Evolutionary conservation across 2,888 invertebrate genomes (phyloP).

Genomic region (Strigamia crassipes): DNA sequence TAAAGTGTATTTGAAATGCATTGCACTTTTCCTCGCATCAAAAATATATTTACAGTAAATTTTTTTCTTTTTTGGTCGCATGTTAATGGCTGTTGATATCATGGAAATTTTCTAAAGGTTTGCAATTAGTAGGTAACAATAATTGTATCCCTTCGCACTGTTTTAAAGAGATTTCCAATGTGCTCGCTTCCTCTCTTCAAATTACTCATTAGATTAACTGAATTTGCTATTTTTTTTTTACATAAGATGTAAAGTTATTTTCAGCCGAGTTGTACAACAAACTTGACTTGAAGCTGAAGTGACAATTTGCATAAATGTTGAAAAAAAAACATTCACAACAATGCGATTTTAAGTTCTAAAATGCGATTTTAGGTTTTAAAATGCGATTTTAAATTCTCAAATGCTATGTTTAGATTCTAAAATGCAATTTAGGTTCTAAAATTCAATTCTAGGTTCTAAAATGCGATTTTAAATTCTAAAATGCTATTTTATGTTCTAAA

Average conservation of each 20-base stretch:
- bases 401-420: too few relatives aligned
- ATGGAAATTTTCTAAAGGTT: background rate
- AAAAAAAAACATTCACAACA: too few relatives aligned
- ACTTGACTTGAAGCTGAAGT: background rate
- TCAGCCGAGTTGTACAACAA: background rate
- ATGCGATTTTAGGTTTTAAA: too few relatives aligned
- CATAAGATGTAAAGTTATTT: background rate
- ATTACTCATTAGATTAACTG: slow-evolving; percentile 23
- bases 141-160: background rate
- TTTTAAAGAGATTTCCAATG: slow-evolving; percentile 8
- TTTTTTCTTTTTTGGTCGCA: background rate
- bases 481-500: too few relatives aligned
- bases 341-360: too few relatives aligned
- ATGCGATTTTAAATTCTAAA: too few relatives aligned
- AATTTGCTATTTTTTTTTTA: slow-evolving; percentile 17
- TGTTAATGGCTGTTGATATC: background rate
- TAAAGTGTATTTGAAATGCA: slow-evolving; percentile 19
- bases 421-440: too few relatives aligned
- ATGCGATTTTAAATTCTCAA: too few relatives aligned
- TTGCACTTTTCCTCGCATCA: background rate
- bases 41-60: background rate
- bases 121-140: slow-evolving; percentile 8
- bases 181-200: slow-evolving; percentile 1
- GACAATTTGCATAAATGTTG: too few relatives aligned
- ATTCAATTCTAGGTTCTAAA: too few relatives aligned